Evolutionary conservation across 2,797 vertebrate species (phyloP), one percentile per base, ranked within the genome.

Genomic region (Sternotherus odoratus): DNA sequence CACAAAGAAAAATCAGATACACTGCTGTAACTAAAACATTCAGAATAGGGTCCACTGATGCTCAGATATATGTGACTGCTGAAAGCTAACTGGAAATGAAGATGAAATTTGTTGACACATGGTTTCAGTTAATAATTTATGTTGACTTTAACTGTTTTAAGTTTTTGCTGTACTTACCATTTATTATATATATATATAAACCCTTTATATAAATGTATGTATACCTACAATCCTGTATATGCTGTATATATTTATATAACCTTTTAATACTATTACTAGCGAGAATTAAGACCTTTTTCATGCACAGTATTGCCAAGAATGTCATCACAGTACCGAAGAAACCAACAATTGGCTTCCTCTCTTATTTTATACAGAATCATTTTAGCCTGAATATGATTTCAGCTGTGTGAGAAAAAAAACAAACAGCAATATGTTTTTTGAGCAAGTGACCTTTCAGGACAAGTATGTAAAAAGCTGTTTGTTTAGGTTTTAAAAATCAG

Each of bases 181-280:
- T 96, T 94, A 94, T 97, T 95, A 93, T 94, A 97, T 79, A 96
- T 94, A 83, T 95, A 94, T 94, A 97, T 77, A 63, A 33, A 89
- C 77, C 94, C 96, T 97, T 97, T 97, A 97, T 97, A 97, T 96
- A 98, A 94, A 89, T 96, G 89, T 96, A 96, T 92, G 96, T 94
- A 96, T 96, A 96, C 96, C 88, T 96, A 97, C 13, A 7, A 78
- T 91, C 81, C 82, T 97, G 97, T 97, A 97, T 95, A 97, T 83
- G 83, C 85, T 94, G 88, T 93, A 95, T 87, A 97, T 95, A 97
- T 95, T 96, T 96, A 97, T 94, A 97, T 94, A 97, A 89, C 92
- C 91, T 96, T 97, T 97, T 93, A 97, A 96, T 95, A 96, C 91
- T 92, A 92, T 39, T 93, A 90, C 69, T 86, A 87, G 92, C 96